Evolutionary conservation across 2,888 invertebrate species (phyloP), one percentile per base, ranked within the genome.

Genomic region (Prosapia bicincta): DNA sequence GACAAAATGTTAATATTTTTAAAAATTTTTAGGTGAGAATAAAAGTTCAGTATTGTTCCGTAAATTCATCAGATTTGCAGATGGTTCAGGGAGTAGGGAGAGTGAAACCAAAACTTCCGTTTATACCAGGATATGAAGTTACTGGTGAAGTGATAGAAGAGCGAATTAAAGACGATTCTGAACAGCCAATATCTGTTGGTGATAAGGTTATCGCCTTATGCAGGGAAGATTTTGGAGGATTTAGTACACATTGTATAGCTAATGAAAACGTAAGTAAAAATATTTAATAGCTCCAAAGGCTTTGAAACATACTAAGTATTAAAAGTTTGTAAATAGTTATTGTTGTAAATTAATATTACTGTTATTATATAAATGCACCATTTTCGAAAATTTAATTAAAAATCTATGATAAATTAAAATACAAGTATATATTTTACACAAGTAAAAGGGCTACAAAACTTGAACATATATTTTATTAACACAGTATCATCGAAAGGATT

Each of bases 51-150:
- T 88, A 88, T 79, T 90, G 90, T 81, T 90, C 90, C 73, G 85
- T 92, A n/a, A 92, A 92, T 83, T 87, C 88, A 69, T 85, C 88
- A 0, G 92, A 92, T 84, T 84, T 88, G 65, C 83, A 88, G 65
- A 85, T 88, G 78, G 86, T 88, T 79, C 84, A 85, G 79, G 89
- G 88, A 76, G 84, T 85, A 54, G 86, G 87, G 77, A 85, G 85
- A 3, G 82, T 81, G 0, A 84, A 87, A 78, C 85, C 86, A 3
- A 82, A 82, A 38, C 82, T 88, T 66, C 91, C 91, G 0, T 88
- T 89, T 81, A 84, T 89, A 26, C 90, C 91, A 72, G 92, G 92
- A 6, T 89, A 88, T 83, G 92, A 92, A 83, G 82, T 90, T 10
- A 85, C 87, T 30, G 92, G 92, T 0, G 88, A 89, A 82, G 85